Conservation (phyloP, 2,888 invertebrate genomes). For the Amphipoea oculea region DNA sequence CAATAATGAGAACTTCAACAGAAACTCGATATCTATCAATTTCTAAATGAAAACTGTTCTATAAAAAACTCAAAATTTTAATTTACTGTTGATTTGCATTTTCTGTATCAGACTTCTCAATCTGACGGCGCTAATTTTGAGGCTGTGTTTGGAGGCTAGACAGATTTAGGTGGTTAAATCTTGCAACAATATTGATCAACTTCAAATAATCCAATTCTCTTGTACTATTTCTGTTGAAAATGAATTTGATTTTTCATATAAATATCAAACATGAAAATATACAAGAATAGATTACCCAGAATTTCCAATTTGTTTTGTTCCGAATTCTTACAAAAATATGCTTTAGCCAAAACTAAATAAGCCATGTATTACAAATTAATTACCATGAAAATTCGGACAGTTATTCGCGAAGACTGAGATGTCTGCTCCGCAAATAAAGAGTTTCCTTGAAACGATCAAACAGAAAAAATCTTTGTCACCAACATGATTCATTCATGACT, state of each 20-base stretch:
- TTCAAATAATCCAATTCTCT: neutral
- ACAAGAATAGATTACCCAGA: neutral
- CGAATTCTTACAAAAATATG: neutral
- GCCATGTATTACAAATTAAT: slow-evolving; percentile 4
- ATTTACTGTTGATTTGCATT: neutral
- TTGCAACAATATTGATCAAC: neutral
- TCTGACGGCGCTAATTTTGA: neutral
- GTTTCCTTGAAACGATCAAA: slow-evolving; percentile 47
- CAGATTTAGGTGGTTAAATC: neutral
- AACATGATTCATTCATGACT: slow-evolving; percentile 67
- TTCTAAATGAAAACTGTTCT: neutral
- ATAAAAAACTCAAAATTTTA: neutral
- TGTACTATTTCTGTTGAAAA: neutral
- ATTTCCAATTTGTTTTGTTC: neutral
- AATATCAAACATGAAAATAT: neutral
- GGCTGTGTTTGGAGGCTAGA: neutral
- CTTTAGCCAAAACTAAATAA: neutral
- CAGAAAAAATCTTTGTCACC: slow-evolving; percentile 56
- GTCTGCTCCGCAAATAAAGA: slow-evolving; percentile 35
- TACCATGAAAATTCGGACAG: slow-evolving; percentile 1
- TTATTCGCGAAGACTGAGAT: slow-evolving; percentile 19
- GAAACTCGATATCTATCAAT: neutral
- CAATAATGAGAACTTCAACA: neutral
- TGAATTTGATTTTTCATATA: neutral
- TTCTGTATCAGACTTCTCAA: neutral